Conservation (phyloP, 2,888 invertebrate genomes). For the Drosophila tripunctata region DNA sequence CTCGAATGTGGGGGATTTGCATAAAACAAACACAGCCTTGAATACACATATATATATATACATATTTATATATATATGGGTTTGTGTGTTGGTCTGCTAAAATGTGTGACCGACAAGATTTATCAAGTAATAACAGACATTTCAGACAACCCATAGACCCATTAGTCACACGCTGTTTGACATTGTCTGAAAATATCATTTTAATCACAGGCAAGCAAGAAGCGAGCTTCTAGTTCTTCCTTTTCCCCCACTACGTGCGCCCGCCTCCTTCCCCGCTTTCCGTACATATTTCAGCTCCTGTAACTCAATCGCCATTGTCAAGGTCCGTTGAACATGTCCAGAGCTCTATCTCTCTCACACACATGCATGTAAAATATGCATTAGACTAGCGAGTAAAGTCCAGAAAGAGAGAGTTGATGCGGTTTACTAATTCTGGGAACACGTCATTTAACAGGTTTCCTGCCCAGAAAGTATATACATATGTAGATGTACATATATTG, state of each 20-base stretch:
- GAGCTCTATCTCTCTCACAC: conserved; percentile 12
- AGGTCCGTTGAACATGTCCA: neutral
- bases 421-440: too few species aligned
- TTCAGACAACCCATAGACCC: conserved; percentile 80
- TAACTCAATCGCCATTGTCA: conserved; percentile 12
- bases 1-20: conserved; percentile 71
- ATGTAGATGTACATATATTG: too few species aligned
- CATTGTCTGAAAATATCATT: conserved; percentile 80
- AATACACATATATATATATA: conserved; percentile 27
- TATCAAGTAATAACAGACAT: conserved; percentile 80
- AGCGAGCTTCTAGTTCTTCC: conserved; percentile 1
- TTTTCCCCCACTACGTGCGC: neutral
- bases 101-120: conserved; percentile 79
- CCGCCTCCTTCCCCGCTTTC: neutral
- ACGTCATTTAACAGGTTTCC: neutral
- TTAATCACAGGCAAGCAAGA: conserved; percentile 65
- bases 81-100: conserved; percentile 42
- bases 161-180: conserved; percentile 80
- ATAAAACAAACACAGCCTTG: conserved; percentile 66
- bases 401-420: neutral
- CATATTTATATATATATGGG: neutral
- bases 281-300: neutral
- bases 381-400: neutral
- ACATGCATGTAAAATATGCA: conserved; percentile 23
- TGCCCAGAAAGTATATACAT: too few species aligned